Conservation (phyloP, 2,888 invertebrate genomes). For the Drosophila rubida region DNA sequence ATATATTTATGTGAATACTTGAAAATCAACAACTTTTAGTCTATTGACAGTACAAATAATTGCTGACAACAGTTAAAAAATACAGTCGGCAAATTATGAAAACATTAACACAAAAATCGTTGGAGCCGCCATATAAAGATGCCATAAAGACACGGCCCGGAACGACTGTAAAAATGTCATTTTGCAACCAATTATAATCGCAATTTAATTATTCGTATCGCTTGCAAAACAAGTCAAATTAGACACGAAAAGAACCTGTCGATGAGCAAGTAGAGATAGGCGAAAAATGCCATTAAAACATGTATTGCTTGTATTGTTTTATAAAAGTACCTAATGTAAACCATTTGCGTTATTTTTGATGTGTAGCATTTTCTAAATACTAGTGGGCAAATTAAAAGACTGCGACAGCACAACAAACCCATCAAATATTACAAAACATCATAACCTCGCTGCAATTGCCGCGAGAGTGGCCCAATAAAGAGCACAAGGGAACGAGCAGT, state of each 20-base stretch:
- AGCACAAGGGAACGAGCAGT: constrained; percentile 14
- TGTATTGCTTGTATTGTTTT: constrained; percentile 5
- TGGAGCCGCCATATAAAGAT: constrained; percentile 25
- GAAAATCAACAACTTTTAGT: background rate
- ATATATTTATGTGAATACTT: no score
- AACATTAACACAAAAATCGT: constrained; percentile 12
- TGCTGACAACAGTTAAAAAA: background rate
- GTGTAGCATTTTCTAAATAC: constrained; percentile 14
- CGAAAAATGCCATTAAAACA: constrained; percentile 7
- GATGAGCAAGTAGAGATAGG: constrained; percentile 20
- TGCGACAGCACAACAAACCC: constrained; percentile 53
- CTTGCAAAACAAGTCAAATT: constrained; percentile 29
- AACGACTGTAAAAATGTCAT: constrained; percentile 37
- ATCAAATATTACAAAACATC: constrained; percentile 65
- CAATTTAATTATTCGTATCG: constrained; percentile 49
- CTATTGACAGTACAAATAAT: background rate
- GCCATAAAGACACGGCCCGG: constrained; percentile 25
- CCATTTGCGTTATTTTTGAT: constrained; percentile 7
- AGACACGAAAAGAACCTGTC: constrained; percentile 47
- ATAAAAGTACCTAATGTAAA: background rate
- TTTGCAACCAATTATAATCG: constrained; percentile 49
- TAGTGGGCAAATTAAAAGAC: constrained; percentile 30
- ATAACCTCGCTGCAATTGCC: constrained; percentile 68
- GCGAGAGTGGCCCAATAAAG: constrained; percentile 29
- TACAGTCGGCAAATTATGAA: constrained; percentile 19